Evolutionary conservation across 2,888 invertebrate genomes (phyloP), one percentile per base, ranked within the genome.

Genomic region (Fabriciana adippe): DNA sequence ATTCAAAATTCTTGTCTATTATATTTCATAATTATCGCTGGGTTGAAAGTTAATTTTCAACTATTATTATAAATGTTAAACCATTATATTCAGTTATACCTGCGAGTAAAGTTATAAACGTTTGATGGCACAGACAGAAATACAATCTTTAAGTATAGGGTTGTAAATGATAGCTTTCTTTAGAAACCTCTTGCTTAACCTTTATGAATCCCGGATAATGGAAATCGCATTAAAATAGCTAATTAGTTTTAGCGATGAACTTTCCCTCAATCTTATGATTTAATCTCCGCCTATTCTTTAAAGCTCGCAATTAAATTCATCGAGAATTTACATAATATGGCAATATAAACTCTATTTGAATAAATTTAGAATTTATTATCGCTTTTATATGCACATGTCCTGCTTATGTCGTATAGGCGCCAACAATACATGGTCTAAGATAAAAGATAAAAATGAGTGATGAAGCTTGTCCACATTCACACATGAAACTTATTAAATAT

Each of bases 401-500:
- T n/a, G 45, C 26, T 55, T 50, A 56, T 57, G 55, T 47, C 41
- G 61, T 66, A 26, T 55, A 55, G 48, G 55, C 59, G 62, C 59
- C 53, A 60, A 62, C 63, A 55, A 55, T 69, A 66, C 62, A 64
- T 18, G 55, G 60, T 48, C 60, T 45, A 48, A 26, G 66, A 64
- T 66, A 57, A 57, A 65, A 45, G 50, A 56, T 55, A 64, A 59
- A 59, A 41, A 68, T 51, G 57, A 67, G 21, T 56, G 45, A 70
- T 65, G 68, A 64, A 56, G 53, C 26, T 14, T 63, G 67, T 65
- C 51, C 35, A 26, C 31, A 55, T 68, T 74, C 67, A 41, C 69
- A 71, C 71, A 55, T 55, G 54, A 72, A 74, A 74, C 72, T 73
- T 71, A 71, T 67, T 67, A 60, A 64, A 59, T 67, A 78, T 55